Conservation (phyloP, 2,113 vertebrate genomes). For the Rhinoderma darwinii region DNA sequence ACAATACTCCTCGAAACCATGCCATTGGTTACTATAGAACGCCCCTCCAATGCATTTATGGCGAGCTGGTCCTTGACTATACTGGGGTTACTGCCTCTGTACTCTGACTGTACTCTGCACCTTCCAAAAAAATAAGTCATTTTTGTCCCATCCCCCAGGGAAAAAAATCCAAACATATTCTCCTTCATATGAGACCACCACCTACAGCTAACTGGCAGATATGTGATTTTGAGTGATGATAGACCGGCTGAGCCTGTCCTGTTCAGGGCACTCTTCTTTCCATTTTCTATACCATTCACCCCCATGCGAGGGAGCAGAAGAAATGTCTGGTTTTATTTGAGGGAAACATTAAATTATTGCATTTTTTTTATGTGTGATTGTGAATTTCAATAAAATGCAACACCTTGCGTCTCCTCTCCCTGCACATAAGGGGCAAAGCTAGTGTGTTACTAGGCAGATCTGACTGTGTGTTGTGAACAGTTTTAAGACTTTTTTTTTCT, state of each 20-base stretch:
- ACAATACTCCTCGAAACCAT: neutral
- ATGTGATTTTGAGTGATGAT: neutral
- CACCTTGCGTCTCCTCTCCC: conserved; percentile 44
- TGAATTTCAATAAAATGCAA: conserved; percentile 54
- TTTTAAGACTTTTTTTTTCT: conserved; percentile 45
- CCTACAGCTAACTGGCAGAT: neutral
- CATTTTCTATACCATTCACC: neutral
- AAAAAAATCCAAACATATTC: neutral
- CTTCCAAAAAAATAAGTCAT: neutral
- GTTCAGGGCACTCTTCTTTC: neutral
- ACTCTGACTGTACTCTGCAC: neutral
- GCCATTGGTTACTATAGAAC: neutral
- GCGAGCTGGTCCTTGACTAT: neutral
- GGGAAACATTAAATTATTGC: conserved; percentile 56
- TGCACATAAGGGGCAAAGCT: conserved; percentile 40
- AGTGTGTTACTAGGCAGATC: conserved; percentile 50
- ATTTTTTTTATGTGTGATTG: conserved; percentile 58
- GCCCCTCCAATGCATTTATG: neutral
- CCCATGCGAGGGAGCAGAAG: conserved; percentile 24
- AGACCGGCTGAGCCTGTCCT: conserved; percentile 55
- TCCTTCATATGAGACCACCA: neutral
- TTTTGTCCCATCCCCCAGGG: neutral
- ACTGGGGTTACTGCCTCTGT: neutral
- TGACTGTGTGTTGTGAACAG: conserved; percentile 58
- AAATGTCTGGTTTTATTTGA: conserved; percentile 53